A percentile compares a stretch with the other conserved stretches of the same genome.
These are phyloP conservation scores for Margaritifera margaritifera DNA, from an alignment of 2,888 invertebrate genomes.

Conservation along the genomic window DNA sequence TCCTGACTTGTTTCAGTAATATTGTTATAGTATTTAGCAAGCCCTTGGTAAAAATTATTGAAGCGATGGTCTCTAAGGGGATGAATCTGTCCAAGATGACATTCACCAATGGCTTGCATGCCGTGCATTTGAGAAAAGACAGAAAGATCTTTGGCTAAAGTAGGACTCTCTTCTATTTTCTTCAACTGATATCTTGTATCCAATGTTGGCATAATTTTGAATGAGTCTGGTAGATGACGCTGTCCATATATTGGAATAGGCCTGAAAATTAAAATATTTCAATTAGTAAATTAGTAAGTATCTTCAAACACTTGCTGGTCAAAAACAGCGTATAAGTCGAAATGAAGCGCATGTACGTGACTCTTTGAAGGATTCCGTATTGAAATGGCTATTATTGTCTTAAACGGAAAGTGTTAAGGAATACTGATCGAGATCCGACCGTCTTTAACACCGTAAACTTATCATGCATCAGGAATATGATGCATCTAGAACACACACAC, in stretches of 20 bases:
- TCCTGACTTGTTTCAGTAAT: slow-evolving; percentile 22
- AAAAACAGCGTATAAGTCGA: too few species aligned
- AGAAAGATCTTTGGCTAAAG: slow-evolving; percentile 31
- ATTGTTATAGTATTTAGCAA: slow-evolving; percentile 34
- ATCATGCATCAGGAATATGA: too few species aligned
- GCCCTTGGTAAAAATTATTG: slow-evolving; percentile 27
- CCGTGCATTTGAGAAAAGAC: slow-evolving; percentile 30
- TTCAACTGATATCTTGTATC: slow-evolving; percentile 7
- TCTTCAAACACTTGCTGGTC: too few species aligned
- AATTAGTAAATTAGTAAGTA: too few species aligned
- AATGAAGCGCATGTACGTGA: too few species aligned
- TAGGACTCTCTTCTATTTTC: slow-evolving; percentile 14
- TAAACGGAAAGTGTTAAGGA: too few species aligned
- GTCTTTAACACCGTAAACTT: too few species aligned
- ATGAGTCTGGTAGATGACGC: slow-evolving; percentile 21
- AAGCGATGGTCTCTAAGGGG: slow-evolving; percentile 20
- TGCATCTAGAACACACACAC: too few species aligned
- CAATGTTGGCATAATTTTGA: slow-evolving; percentile 10
- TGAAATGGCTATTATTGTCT: too few species aligned
- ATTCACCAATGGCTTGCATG: slow-evolving; percentile 27
- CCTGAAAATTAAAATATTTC: slow-evolving; percentile 34
- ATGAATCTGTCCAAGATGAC: slow-evolving; percentile 23
- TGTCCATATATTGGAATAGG: slow-evolving; percentile 56
- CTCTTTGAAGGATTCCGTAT: too few species aligned
- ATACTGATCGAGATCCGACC: too few species aligned